Conservation (phyloP, 2,888 invertebrate genomes). For the Ennomos quercinarius region DNA sequence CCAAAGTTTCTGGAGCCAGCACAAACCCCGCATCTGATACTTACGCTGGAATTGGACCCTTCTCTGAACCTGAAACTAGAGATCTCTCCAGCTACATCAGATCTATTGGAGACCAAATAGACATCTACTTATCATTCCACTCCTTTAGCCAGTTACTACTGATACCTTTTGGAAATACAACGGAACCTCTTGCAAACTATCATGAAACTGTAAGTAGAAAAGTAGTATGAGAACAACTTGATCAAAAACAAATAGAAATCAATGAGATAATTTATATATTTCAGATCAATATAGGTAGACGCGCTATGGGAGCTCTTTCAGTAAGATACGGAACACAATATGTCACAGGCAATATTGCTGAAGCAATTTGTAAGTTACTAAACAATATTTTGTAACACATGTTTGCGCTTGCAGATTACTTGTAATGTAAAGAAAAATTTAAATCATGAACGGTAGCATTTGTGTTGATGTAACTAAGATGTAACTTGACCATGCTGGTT, state of each 20-base stretch:
- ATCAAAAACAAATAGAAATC: too few species aligned
- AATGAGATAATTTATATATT: too few species aligned
- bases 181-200: constrained; percentile 57
- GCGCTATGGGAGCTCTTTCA: constrained; percentile 72
- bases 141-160: constrained; percentile 89
- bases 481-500: too few species aligned
- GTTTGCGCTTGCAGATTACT: too few species aligned
- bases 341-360: constrained; percentile 77
- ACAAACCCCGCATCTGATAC: constrained; percentile 69
- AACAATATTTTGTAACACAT: background rate
- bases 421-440: too few species aligned
- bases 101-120: constrained; percentile 54
- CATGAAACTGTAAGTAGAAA: constrained; percentile 56
- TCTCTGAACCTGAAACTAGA: constrained; percentile 84
- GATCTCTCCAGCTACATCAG: constrained; percentile 54
- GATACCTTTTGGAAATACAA: constrained; percentile 83
- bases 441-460: too few species aligned
- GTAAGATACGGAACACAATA: constrained; percentile 74
- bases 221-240: too few species aligned
- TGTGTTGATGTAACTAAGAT: too few species aligned
- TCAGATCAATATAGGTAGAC: constrained; percentile 68
- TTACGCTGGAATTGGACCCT: constrained; percentile 81
- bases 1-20: constrained; percentile 67
- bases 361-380: constrained; percentile 53
- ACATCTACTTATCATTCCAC: constrained; percentile 86